These are phyloP conservation scores for Cyclophora albipunctata DNA, from an alignment of 2,888 invertebrate genomes.

Conservation along the genomic window DNA sequence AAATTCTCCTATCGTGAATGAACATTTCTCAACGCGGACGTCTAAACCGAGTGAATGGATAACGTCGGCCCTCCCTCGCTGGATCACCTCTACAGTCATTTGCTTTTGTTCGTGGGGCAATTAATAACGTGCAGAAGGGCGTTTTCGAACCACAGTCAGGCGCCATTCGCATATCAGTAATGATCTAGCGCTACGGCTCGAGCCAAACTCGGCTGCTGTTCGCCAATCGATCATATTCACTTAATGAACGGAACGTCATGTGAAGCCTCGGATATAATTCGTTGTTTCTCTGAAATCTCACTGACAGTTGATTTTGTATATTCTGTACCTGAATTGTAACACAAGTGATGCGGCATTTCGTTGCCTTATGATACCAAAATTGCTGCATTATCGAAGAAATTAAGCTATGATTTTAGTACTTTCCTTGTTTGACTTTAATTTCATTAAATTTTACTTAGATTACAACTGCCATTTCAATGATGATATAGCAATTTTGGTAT, in stretches of 20 bases:
- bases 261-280: conserved; percentile 5
- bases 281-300: conserved; percentile 10
- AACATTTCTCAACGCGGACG: conserved; percentile 73
- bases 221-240: conserved; percentile 60
- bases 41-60: conserved; percentile 70
- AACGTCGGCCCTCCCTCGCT: conserved; percentile 67
- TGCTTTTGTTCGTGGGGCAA: conserved; percentile 73
- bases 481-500: too few relatives aligned
- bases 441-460: too few relatives aligned
- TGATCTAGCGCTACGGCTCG: conserved; percentile 51
- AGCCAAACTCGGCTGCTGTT: conserved; percentile 35
- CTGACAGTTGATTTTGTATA: conserved; percentile 16
- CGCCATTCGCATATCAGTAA: conserved; percentile 66
- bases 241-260: conserved; percentile 26
- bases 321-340: too few relatives aligned
- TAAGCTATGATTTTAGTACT: too few relatives aligned
- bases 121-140: conserved; percentile 71
- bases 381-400: too few relatives aligned
- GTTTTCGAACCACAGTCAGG: conserved; percentile 59
- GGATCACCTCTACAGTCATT: conserved; percentile 74
- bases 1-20: conserved; percentile 74
- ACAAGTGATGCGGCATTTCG: not conserved
- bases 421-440: too few relatives aligned
- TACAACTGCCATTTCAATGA: too few relatives aligned
- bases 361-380: too few relatives aligned